These are phyloP conservation scores for Ascidia mentula DNA, from an alignment of 23 tunicate genomes.

Conservation along the genomic window DNA sequence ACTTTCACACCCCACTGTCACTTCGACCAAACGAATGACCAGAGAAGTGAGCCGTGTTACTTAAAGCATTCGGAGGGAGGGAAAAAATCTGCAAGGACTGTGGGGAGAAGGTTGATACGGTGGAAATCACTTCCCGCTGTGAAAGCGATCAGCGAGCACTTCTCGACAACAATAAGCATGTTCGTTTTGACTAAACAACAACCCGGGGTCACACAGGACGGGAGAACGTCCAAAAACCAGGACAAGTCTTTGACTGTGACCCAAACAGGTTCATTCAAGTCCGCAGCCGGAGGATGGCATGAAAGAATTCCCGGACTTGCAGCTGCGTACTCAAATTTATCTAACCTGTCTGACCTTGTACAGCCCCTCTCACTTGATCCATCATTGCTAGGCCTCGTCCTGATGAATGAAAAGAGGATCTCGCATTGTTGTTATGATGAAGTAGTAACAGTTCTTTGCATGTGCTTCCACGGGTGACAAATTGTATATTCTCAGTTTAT, in stretches of 20 bases:
- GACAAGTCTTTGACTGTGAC: neutral
- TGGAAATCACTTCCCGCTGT: neutral
- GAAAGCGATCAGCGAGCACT: neutral
- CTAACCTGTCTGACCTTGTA: slow-evolving; percentile 8
- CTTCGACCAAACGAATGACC: neutral
- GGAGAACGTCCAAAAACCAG: neutral
- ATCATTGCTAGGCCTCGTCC: neutral
- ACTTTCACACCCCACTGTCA: neutral
- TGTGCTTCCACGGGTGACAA: too few species aligned
- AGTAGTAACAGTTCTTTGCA: too few species aligned
- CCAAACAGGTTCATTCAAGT: neutral
- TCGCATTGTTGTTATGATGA: too few species aligned
- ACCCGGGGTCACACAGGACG: neutral
- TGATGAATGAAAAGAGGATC: too few species aligned
- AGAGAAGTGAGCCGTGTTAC: neutral
- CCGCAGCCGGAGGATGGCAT: neutral
- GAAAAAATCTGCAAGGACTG: neutral
- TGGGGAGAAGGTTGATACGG: slow-evolving; percentile 8
- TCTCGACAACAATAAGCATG: slow-evolving; percentile 12
- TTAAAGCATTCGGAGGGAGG: neutral
- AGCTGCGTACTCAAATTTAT: neutral
- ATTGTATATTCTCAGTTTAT: too few species aligned
- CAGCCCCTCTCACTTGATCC: neutral
- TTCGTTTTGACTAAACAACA: neutral
- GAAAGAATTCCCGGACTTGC: neutral